Evolutionary conservation across 2,888 invertebrate species (phyloP).

Genomic region (Pheosia tremula): DNA sequence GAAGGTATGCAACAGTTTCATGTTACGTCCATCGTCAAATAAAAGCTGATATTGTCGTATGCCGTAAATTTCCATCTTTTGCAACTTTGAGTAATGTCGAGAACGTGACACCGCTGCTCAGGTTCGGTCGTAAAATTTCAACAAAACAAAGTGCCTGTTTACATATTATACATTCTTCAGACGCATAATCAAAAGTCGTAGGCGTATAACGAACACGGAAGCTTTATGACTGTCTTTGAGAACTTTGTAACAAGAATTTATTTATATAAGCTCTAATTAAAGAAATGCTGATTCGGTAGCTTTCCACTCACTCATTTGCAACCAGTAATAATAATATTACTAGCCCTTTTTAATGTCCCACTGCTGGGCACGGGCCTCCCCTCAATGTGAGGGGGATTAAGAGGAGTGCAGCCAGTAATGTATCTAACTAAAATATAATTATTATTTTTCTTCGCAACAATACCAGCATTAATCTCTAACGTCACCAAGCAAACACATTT

Average conservation of each 20-base stretch:
- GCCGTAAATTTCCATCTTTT: conserved; percentile 5
- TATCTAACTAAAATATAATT: no score
- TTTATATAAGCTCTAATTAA: no score
- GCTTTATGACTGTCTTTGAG: background rate
- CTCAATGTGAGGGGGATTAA: no score
- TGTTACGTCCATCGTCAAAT: background rate
- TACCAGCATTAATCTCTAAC: background rate
- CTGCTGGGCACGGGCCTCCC: no score
- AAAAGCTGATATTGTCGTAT: background rate
- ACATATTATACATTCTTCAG: background rate
- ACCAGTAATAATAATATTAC: no score
- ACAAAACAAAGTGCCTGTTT: background rate
- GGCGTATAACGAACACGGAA: background rate
- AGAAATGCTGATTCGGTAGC: no score
- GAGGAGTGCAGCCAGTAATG: no score
- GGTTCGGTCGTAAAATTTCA: conserved; percentile 2
- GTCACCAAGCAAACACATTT: background rate
- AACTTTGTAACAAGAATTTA: no score
- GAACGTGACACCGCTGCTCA: conserved; percentile 1
- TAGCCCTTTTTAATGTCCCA: no score
- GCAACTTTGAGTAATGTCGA: conserved; percentile 4
- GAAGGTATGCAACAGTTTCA: background rate
- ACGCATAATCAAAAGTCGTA: background rate
- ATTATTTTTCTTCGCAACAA: background rate
- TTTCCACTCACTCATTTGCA: no score